Evolutionary conservation across 2,797 vertebrate genomes (phyloP).

Genomic region (Graptemys geographica): DNA sequence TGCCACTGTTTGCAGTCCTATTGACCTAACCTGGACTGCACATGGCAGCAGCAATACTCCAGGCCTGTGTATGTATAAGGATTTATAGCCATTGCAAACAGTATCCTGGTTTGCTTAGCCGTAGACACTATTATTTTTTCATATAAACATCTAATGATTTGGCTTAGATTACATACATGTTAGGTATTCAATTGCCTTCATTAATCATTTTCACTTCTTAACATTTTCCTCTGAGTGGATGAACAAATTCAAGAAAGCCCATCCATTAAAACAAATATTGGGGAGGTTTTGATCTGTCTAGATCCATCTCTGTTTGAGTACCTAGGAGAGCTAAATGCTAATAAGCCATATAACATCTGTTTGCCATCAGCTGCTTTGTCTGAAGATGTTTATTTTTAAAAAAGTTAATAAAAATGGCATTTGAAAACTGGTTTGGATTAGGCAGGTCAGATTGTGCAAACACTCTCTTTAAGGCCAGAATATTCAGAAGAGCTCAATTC

Average conservation of each 20-base stretch:
- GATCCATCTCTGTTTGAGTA: constrained; percentile 48
- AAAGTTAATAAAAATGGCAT: constrained; percentile 60
- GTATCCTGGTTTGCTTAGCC: constrained; percentile 33
- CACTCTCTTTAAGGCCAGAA: constrained; percentile 2
- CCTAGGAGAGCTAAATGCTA: constrained; percentile 10
- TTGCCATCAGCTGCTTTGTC: constrained; percentile 69
- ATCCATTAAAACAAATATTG: constrained; percentile 65
- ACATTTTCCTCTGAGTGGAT: constrained; percentile 68
- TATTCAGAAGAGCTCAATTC: not conserved
- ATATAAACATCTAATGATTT: constrained; percentile 18
- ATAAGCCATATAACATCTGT: constrained; percentile 64
- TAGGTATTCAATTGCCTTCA: constrained; percentile 51
- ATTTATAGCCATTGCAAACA: constrained; percentile 60
- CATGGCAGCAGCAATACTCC: constrained; percentile 43
- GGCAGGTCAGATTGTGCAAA: constrained; percentile 62
- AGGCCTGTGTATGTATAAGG: constrained; percentile 48
- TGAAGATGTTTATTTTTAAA: not conserved
- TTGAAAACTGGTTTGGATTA: constrained; percentile 70
- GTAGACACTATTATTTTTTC: constrained; percentile 36
- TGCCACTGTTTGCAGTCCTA: constrained; percentile 57
- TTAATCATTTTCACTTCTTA: constrained; percentile 57
- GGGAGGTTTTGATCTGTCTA: constrained; percentile 70
- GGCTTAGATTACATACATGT: constrained; percentile 39
- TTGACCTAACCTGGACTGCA: constrained; percentile 67
- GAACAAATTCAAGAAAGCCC: constrained; percentile 70